Base-by-base conservation (phyloP, 1,140 invertebrate species). In the Medauroidea extradentata region DNA sequence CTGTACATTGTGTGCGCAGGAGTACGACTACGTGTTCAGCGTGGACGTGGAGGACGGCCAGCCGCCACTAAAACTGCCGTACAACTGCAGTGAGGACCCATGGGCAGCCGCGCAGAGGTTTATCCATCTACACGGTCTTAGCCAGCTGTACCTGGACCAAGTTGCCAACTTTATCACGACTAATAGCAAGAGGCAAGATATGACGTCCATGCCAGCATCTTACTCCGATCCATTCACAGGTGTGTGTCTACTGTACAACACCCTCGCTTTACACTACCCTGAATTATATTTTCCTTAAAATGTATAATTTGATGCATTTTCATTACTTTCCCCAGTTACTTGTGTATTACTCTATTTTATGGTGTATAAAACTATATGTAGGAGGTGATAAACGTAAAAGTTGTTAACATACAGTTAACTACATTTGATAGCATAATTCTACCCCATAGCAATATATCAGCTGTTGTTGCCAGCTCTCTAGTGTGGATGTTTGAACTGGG, bases 11-110 rank as follows among this genome's bases (percentile, higher is more conserved):
- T 11, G 4, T 34, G 29, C 29, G 60, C 70, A 90, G 82, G 88
- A 93, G 68, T 98, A 98, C 73, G 96, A 98, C 78, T 97, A 87
- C 77, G 94, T 98, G 18, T 98, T 98, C 73, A 88, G 84, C 63
- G 92, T 99, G 3, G 94, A 96, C 66, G 87, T 98, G 57, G 90
- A 96, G 70, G 94, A 96, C 71, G 91, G 89, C 1, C 83, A 85
- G 46, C 88, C 90, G 2, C 83, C 92, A 0, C 75, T 98, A 3
- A 97, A 98, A 74, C 75, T 99, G 50, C 94, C 94, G 0, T 98
- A 91, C 71, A 98, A 98, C 71, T 82, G 82, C 11, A 69, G 67
- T 21, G 84, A 88, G 65, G 83, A 88, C 67, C 84, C 85, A 0
- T 86, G 81, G 77, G 72, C 78, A 61, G 83, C 81, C 21, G 86